Conservation (phyloP, 2,888 invertebrate genomes). For the Tetragonula carbonaria region DNA sequence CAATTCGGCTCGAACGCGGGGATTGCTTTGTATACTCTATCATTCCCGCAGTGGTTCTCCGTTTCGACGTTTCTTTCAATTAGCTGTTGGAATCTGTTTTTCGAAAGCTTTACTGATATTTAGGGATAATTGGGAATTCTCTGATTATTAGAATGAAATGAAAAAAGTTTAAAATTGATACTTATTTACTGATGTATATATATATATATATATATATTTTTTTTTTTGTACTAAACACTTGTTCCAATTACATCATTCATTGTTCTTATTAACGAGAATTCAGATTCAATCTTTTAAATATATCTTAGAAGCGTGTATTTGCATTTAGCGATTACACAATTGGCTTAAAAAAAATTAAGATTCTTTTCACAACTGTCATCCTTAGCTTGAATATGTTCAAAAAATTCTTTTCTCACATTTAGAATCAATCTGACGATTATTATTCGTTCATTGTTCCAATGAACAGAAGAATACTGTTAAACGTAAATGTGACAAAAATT, state of each 20-base stretch:
- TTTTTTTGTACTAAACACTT: no score
- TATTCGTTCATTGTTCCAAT: not conserved
- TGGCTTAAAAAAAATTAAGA: not conserved
- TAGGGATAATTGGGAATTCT: not conserved
- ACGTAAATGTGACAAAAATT: not conserved
- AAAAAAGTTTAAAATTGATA: no score
- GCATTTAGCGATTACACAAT: not conserved
- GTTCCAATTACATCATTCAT: no score
- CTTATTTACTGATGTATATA: no score
- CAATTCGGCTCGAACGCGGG: slow-evolving; percentile 61
- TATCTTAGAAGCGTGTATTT: not conserved
- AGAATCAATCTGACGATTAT: no score
- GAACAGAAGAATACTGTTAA: not conserved
- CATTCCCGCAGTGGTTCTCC: slow-evolving; percentile 71
- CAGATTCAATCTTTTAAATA: not conserved
- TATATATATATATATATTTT: no score
- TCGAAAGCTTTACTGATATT: not conserved
- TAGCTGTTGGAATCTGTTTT: not conserved
- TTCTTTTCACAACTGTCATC: not conserved
- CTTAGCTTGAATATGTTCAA: not conserved
- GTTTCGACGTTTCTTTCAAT: not conserved
- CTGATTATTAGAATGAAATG: no score
- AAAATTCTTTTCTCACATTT: not conserved
- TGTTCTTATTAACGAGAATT: no score
- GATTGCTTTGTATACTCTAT: slow-evolving; percentile 70